These are phyloP conservation scores for Pseudococcus longispinus DNA, from an alignment of 2,888 invertebrate species.

Conservation along the genomic window DNA sequence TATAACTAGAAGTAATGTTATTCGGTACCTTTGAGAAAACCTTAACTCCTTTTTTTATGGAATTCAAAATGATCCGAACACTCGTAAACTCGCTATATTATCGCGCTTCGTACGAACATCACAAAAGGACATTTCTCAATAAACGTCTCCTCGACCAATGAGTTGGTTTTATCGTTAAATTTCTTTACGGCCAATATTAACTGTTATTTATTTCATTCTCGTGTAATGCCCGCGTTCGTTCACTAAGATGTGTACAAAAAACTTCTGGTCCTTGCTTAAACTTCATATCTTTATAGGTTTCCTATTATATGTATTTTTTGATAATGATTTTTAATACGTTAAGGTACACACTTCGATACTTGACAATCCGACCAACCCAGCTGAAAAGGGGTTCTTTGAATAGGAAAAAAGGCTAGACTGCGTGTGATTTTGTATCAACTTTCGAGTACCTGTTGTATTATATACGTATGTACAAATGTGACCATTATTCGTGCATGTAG, in stretches of 20 bases:
- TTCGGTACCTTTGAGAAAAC: constrained; percentile 48
- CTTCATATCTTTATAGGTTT: constrained; percentile 35
- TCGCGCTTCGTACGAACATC: constrained; percentile 23
- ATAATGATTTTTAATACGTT: background rate
- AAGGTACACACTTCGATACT: background rate
- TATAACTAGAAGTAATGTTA: constrained; percentile 30
- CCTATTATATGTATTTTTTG: background rate
- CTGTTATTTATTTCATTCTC: constrained; percentile 41
- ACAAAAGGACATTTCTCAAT: constrained; percentile 54
- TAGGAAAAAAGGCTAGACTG: background rate
- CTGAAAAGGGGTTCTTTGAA: background rate
- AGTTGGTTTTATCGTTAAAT: constrained; percentile 52
- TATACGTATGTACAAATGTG: background rate
- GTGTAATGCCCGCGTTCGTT: background rate
- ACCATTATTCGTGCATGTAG: background rate
- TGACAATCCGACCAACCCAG: background rate
- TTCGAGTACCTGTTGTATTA: background rate
- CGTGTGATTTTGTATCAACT: background rate
- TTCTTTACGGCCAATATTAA: constrained; percentile 36
- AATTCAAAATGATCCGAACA: constrained; percentile 43
- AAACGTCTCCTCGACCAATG: constrained; percentile 51
- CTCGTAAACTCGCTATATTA: constrained; percentile 50
- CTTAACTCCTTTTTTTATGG: constrained; percentile 52
- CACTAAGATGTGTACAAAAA: constrained; percentile 15
- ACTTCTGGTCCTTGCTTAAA: constrained; percentile 3